phyloP scores from a whole-genome alignment of 1,140 invertebrate species.

The Armadillidium nasatum region DNA sequence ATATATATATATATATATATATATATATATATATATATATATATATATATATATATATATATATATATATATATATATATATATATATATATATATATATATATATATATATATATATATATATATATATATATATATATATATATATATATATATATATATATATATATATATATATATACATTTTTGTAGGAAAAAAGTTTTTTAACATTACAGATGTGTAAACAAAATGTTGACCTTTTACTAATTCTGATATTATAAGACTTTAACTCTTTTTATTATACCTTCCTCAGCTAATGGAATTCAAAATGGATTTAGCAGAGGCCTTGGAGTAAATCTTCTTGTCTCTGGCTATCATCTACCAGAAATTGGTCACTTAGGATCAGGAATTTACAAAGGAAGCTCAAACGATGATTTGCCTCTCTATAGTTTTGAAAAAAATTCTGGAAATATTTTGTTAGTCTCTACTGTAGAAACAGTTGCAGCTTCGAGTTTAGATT shows the following conservation, averaged over 20 bases:
- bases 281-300: constrained; percentile 48
- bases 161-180: too few relatives aligned
- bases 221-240: too few relatives aligned
- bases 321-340: constrained; percentile 56
- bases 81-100: too few relatives aligned
- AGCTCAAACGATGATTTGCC: constrained; percentile 49
- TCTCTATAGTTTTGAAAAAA: constrained; percentile 44
- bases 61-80: too few relatives aligned
- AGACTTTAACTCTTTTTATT: neutral
- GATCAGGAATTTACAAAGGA: constrained; percentile 59
- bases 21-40: too few relatives aligned
- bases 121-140: too few relatives aligned
- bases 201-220: too few relatives aligned
- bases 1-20: too few relatives aligned
- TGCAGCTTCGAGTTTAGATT: neutral
- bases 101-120: too few relatives aligned
- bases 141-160: too few relatives aligned
- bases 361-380: constrained; percentile 53
- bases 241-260: neutral
- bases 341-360: constrained; percentile 56
- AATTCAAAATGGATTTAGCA: constrained; percentile 57
- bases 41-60: too few relatives aligned
- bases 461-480: constrained; percentile 30
- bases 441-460: constrained; percentile 34
- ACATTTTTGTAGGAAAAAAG: too few relatives aligned